Percentiles rank a stretch among this genome's conserved stretches.
phyloP scores from a whole-genome alignment of 2,888 invertebrate species.

The Ligdia adustata region DNA sequence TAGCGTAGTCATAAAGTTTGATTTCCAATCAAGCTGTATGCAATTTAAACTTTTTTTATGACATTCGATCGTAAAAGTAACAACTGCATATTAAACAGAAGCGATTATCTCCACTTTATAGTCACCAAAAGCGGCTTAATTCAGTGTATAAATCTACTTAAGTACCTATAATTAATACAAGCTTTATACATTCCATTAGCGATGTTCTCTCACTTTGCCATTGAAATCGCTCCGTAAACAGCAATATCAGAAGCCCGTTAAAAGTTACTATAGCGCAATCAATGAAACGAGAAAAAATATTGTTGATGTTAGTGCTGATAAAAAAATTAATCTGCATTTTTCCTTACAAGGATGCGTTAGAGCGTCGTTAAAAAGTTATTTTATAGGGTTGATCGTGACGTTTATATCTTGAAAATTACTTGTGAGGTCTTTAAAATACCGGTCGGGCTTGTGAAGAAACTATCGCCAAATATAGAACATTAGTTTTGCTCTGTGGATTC shows the following conservation, averaged over 20 bases:
- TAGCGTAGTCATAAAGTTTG: no score
- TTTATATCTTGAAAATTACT: slow-evolving; percentile 6
- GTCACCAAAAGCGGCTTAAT: neutral
- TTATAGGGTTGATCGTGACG: slow-evolving; percentile 4
- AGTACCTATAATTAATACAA: slow-evolving; percentile 5
- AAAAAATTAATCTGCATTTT: slow-evolving; percentile 5
- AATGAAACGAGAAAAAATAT: slow-evolving; percentile 33
- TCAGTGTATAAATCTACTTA: neutral
- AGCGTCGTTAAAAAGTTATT: slow-evolving; percentile 13
- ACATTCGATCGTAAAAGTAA: no score
- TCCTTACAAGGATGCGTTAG: slow-evolving; percentile 9
- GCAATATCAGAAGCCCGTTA: slow-evolving; percentile 42
- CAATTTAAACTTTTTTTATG: no score
- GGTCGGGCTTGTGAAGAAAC: neutral
- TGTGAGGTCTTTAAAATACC: neutral
- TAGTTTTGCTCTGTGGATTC: no score
- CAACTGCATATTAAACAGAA: no score
- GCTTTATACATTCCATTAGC: slow-evolving; percentile 21
- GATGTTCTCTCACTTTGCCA: slow-evolving; percentile 30
- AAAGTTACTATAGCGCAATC: slow-evolving; percentile 42
- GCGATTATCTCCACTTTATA: no score
- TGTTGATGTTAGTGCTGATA: slow-evolving; percentile 21
- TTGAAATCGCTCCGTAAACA: slow-evolving; percentile 42
- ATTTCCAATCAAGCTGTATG: no score
- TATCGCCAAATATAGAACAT: no score